Base-by-base conservation (phyloP, 2,797 vertebrate genomes). In the Picus viridis region DNA sequence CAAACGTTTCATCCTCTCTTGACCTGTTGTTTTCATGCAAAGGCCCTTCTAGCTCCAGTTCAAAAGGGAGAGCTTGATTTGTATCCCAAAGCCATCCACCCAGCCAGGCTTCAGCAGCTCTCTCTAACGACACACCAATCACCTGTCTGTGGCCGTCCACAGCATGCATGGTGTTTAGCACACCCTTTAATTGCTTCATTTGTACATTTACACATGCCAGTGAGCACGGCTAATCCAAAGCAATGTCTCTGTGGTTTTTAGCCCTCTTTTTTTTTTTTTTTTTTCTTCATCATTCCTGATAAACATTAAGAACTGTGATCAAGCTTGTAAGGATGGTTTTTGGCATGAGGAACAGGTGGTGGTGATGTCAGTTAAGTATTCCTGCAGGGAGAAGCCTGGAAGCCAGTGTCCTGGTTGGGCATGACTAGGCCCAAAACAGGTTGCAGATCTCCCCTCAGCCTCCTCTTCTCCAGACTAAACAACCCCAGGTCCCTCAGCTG, bases 341-440 rank as follows among this genome's bases (percentile, higher is more conserved):
- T 27, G 3, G 83, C 86, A 89, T 34, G 77, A 94, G 87, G 91
- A 97, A 89, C 94, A 97, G 94, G 94, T 96, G 96, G 93, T 92
- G 67, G 67, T 95, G 95, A 96, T 83, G 90, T 74, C 32, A 6
- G 93, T 62, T 94, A 95, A 95, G 90, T 94, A 94, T 75, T 94
- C 92, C 92, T 96, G 83, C 89, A 95, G 90, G 89, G 87, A 29
- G 75, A 71, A 94, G 83, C 75, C 92, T 93, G 65, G 68, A 83
- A 95, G 80, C 27, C 71, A 7, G 34, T 34, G 34, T 34, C 34
- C 34, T 34, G 34, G 34, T 34, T 34, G 34, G 34, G 34, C 34
- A 34, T 34, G 34, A 34, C 34, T 34, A 34, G 34, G 34, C 34
- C 34, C 34, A 34, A 34, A 34, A 34, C 34, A 34, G 34, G 34